Percentiles rank a stretch among this genome's conserved stretches.
These are phyloP conservation scores for Hyposoter dolosus DNA, from an alignment of 2,888 invertebrate genomes.

Conservation along the genomic window DNA sequence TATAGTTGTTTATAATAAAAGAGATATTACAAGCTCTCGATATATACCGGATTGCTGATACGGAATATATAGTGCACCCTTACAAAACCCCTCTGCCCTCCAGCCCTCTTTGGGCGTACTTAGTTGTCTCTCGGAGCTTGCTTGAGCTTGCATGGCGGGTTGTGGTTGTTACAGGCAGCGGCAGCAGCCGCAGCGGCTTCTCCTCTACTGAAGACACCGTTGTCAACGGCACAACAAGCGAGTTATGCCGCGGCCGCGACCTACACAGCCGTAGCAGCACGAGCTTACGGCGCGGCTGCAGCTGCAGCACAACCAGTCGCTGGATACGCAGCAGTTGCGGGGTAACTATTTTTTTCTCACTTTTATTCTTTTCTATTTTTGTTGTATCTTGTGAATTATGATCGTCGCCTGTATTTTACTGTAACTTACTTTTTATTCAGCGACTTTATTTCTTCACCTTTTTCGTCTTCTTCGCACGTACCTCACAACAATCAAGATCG, in stretches of 20 bases:
- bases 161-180: constrained; percentile 86
- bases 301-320: constrained; percentile 90
- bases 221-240: constrained; percentile 94
- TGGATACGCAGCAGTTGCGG: constrained; percentile 90
- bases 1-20: constrained; percentile 52
- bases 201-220: constrained; percentile 93
- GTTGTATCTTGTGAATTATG: constrained; percentile 39
- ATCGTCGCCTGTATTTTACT: background rate
- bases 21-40: constrained; percentile 51
- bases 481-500: constrained; percentile 54
- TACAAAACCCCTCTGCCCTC: constrained; percentile 22
- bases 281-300: constrained; percentile 92
- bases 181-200: constrained; percentile 91
- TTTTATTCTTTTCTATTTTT: background rate
- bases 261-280: constrained; percentile 94
- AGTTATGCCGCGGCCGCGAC: constrained; percentile 95
- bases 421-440: background rate
- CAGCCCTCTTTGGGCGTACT: constrained; percentile 72
- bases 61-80: constrained; percentile 60
- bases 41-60: constrained; percentile 69
- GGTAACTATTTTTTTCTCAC: constrained; percentile 85
- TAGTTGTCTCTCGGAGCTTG: constrained; percentile 80
- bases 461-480: constrained; percentile 56
- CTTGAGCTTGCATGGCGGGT: constrained; percentile 83
- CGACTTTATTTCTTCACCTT: constrained; percentile 23